A percentile compares a stretch with the other conserved stretches of the same genome.
phyloP scores from a whole-genome alignment of 2,113 vertebrate species.

The Pycnonotus jocosus region DNA sequence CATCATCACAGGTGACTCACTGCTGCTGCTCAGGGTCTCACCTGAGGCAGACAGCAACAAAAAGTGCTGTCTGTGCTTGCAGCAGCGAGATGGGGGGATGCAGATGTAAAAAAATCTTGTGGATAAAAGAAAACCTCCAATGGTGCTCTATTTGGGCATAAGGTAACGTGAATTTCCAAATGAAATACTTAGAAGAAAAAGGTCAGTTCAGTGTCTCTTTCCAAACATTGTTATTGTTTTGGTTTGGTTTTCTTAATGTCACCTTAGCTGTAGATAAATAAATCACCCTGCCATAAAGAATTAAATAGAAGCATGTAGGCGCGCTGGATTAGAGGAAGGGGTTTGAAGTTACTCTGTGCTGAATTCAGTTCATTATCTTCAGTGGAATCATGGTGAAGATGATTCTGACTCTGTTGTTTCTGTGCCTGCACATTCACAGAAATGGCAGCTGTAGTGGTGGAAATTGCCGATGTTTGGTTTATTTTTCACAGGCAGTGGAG shows the following conservation, averaged over 20 bases:
- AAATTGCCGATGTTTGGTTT: background rate
- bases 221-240: background rate
- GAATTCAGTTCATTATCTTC: background rate
- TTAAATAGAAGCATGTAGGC: background rate
- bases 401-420: background rate
- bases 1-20: conserved; percentile 81
- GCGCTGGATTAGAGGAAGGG: background rate
- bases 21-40: background rate
- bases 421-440: background rate
- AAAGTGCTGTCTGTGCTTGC: background rate
- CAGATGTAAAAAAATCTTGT: background rate
- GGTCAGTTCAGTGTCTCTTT: background rate
- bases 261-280: background rate
- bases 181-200: background rate
- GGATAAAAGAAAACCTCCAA: background rate
- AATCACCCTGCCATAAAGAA: background rate
- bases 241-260: background rate
- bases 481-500: background rate
- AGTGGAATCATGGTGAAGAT: background rate
- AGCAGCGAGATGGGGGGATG: accelerated
- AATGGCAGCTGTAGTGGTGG: background rate
- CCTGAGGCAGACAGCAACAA: background rate
- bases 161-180: background rate
- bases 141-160: background rate
- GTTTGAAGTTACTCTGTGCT: background rate